Conservation (phyloP, 2,888 invertebrate species). For the Hemicrepidius hirtus region DNA sequence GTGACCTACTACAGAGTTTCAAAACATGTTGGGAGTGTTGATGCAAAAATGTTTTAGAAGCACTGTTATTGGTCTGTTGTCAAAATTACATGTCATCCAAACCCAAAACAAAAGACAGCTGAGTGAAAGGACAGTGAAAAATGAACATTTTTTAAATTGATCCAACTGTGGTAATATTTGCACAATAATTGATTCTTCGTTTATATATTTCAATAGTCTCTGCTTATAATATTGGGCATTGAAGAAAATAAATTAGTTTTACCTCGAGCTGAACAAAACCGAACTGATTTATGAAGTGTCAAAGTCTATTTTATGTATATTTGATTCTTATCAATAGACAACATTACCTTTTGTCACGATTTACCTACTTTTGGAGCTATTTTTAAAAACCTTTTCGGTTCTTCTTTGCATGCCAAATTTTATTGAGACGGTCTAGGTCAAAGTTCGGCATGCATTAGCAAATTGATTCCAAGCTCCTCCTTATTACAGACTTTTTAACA, state of each 20-base stretch:
- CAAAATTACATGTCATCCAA: slow-evolving; percentile 45
- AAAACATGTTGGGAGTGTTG: not conserved
- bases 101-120: slow-evolving; percentile 57
- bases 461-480: slow-evolving; percentile 20
- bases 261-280: slow-evolving; percentile 30
- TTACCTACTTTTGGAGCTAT: slow-evolving; percentile 36
- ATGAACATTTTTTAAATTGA: slow-evolving; percentile 16
- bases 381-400: slow-evolving; percentile 30
- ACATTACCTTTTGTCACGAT: slow-evolving; percentile 46
- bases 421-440: slow-evolving; percentile 33
- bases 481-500: slow-evolving; percentile 23
- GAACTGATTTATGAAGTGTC: slow-evolving; percentile 52
- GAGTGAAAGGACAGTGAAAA: slow-evolving; percentile 40
- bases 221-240: not conserved
- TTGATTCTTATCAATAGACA: slow-evolving; percentile 44
- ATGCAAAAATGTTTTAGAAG: not conserved
- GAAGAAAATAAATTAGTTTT: slow-evolving; percentile 32
- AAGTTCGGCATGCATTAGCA: slow-evolving; percentile 28
- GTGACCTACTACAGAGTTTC: too few relatives aligned
- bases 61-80: not conserved
- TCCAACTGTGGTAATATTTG: not conserved
- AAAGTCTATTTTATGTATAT: slow-evolving; percentile 45
- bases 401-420: slow-evolving; percentile 30
- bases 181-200: not conserved
- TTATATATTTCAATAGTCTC: slow-evolving; percentile 5